Base-by-base conservation (phyloP, 1,140 invertebrate species). In the Doryteuthis pealeii region DNA sequence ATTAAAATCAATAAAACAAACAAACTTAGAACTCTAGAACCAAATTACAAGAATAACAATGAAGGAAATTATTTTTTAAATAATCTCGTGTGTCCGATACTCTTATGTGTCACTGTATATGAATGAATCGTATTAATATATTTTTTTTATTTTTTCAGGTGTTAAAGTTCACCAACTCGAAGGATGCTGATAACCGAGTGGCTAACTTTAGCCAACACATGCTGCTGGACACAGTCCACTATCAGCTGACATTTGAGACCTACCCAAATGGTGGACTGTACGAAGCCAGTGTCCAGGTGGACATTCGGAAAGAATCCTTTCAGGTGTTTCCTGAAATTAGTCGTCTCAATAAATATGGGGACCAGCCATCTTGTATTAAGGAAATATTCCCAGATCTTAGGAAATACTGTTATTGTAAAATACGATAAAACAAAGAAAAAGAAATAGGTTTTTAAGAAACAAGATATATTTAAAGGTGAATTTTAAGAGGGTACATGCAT, bases 251-350 rank as follows among this genome's bases (percentile, higher is more conserved):
- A 89, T 81, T 96, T 1, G 87, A 89, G 45, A 92, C 94, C 0
- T 79, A 85, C 14, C 96, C 96, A 0, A 94, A 94, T 18, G 84
- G 90, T 15, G 94, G 91, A 0, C 84, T 94, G 1, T 97, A 93
- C 87, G 90, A 91, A 89, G 94, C 92, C 1, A 90, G 94, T 15
- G 88, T 96, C 49, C 89, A 87, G 5, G 92, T 95, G 80, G 87
- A 92, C 74, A 83, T 91, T 6, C 84, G 72, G 14, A 66, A 69
- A 26, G 40, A 45, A 26, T 70, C 15, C 15, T 72, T 62, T 68
- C 69, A 75, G 40, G 75, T 81, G 6, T 66, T 75, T 28, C 73
- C 65, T 33, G 80, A 82, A 1, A 80, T 85, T 12, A 85, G 84
- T 73, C 72, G 83, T 15, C 72, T 84, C 26, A 82, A 83, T 72